Conservation (phyloP, 1,140 invertebrate genomes). For the Archivesica marissinica region DNA sequence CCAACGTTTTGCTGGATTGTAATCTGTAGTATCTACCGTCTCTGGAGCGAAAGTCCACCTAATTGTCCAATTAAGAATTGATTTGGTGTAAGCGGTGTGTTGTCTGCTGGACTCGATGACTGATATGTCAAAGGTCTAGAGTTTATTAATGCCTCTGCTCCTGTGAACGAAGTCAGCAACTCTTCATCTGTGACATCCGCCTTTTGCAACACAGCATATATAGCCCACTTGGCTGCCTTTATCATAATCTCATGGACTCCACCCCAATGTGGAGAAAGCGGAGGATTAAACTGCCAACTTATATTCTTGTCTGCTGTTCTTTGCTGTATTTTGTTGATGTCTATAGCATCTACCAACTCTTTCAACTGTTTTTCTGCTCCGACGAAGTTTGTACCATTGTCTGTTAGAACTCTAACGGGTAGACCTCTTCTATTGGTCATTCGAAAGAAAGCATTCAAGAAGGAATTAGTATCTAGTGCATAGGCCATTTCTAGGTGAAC, state of each 20-base stretch:
- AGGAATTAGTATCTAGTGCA: constrained; percentile 35
- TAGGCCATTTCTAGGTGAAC: constrained; percentile 53
- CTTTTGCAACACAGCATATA: constrained; percentile 10
- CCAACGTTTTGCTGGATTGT: constrained; percentile 30
- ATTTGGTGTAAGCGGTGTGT: constrained; percentile 70
- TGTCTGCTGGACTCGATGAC: constrained; percentile 70
- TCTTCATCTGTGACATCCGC: constrained; percentile 26
- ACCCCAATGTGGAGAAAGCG: constrained; percentile 52
- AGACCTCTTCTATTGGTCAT: constrained; percentile 29
- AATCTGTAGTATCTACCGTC: too few species aligned
- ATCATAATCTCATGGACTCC: constrained; percentile 51
- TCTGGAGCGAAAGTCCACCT: constrained; percentile 39
- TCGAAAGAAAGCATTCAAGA: constrained; percentile 31
- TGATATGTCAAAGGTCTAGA: constrained; percentile 69
- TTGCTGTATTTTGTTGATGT: constrained; percentile 8
- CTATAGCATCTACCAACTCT: constrained; percentile 8
- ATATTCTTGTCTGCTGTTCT: not conserved
- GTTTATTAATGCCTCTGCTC: constrained; percentile 70
- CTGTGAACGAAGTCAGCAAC: constrained; percentile 60
- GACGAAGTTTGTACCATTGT: constrained; percentile 62
- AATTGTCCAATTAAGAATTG: constrained; percentile 68
- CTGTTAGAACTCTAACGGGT: constrained; percentile 18
- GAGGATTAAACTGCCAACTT: constrained; percentile 43
- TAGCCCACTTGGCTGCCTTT: constrained; percentile 8
- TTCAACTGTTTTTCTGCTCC: constrained; percentile 34